Conservation (phyloP, 2,113 vertebrate genomes). For the Epinephelus lanceolatus region DNA sequence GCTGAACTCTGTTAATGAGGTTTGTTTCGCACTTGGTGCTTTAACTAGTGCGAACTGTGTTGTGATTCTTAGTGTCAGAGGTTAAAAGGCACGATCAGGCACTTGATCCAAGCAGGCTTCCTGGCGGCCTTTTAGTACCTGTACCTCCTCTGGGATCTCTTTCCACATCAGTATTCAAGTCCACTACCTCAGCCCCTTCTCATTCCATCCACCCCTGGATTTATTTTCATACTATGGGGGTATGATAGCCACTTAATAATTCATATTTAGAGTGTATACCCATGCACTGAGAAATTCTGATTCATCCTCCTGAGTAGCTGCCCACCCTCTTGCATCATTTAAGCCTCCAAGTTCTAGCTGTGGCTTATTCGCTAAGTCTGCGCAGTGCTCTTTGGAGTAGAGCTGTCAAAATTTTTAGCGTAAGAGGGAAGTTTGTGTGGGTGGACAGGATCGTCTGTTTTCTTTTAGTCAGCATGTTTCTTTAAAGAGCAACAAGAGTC, state of each 20-base stretch:
- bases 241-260: conserved; percentile 88
- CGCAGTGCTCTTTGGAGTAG: conserved; percentile 77
- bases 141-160: conserved; percentile 72
- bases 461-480: conserved; percentile 75
- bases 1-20: neutral
- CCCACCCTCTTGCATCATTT: conserved; percentile 86
- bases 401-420: conserved; percentile 73
- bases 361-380: conserved; percentile 71
- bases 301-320: conserved; percentile 86
- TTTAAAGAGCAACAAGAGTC: conserved; percentile 76
- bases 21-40: neutral
- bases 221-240: conserved; percentile 88
- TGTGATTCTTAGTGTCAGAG: conserved; percentile 45
- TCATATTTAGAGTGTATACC: conserved; percentile 88
- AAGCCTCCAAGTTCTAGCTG: conserved; percentile 74
- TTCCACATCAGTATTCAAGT: conserved; percentile 78
- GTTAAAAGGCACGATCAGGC: conserved; percentile 74
- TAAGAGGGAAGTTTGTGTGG: conserved; percentile 77
- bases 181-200: conserved; percentile 71
- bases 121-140: conserved; percentile 71
- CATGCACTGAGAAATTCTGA: conserved; percentile 88
- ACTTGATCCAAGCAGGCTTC: conserved; percentile 61
- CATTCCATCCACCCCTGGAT: conserved; percentile 81
- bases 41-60: neutral
- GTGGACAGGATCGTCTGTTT: conserved; percentile 66